phyloP scores from a whole-genome alignment of 2,888 invertebrate species.

The Ametastegia equiseti region DNA sequence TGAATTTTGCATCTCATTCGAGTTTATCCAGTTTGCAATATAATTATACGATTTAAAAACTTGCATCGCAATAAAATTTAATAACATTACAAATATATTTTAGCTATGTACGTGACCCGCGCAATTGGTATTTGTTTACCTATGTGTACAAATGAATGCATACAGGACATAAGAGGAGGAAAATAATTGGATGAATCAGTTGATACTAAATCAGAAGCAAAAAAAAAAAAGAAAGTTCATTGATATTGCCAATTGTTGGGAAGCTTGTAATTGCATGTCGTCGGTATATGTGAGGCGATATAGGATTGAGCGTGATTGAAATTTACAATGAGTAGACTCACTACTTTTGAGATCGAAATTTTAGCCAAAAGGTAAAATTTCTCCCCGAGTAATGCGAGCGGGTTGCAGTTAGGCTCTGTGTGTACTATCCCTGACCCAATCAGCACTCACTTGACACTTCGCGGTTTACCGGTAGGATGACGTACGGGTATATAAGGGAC shows the following conservation, averaged over 20 bases:
- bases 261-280: too few relatives aligned
- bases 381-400: background rate
- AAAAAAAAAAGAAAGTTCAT: too few relatives aligned
- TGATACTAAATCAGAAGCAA: background rate
- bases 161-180: too few relatives aligned
- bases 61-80: background rate
- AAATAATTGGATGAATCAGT: background rate
- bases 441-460: conserved; percentile 32
- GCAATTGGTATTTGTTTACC: background rate
- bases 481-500: conserved; percentile 18
- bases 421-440: conserved; percentile 9
- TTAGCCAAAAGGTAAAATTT: background rate
- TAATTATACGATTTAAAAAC: background rate
- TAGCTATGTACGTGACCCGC: background rate
- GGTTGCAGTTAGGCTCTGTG: background rate
- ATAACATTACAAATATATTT: background rate
- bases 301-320: background rate
- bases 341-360: conserved; percentile 28
- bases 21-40: background rate
- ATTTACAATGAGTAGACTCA: background rate
- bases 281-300: too few relatives aligned
- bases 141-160: background rate
- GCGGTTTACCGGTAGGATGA: conserved; percentile 23
- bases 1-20: too few relatives aligned
- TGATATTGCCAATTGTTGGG: background rate